Evolutionary conservation across 2,888 invertebrate species (phyloP).

Genomic region (Agonum fuliginosum): DNA sequence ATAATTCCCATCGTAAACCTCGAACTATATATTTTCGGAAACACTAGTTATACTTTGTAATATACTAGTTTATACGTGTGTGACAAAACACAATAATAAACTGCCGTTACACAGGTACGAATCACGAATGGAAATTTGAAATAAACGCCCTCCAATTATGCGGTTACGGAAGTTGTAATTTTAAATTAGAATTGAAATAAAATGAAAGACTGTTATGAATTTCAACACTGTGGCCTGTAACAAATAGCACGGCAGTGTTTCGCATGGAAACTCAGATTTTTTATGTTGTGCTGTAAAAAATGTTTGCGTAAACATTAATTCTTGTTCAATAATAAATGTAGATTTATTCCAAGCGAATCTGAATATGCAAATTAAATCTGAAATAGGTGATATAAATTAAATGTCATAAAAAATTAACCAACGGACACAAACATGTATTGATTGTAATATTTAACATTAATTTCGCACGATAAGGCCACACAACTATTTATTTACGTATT

Average conservation of each 20-base stretch:
- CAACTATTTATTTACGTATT: too few species aligned
- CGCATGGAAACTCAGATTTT: background rate
- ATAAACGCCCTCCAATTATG: slow-evolving; percentile 32
- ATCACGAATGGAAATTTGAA: slow-evolving; percentile 10
- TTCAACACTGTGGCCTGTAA: slow-evolving; percentile 11
- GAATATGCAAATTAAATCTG: slow-evolving; percentile 6
- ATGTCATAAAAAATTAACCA: too few species aligned
- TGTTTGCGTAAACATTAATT: slow-evolving; percentile 13
- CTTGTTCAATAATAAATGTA: slow-evolving; percentile 8
- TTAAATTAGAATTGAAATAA: slow-evolving; percentile 27
- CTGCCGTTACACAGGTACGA: background rate
- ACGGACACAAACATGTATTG: too few species aligned
- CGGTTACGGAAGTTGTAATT: slow-evolving; percentile 38
- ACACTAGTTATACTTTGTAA: too few species aligned
- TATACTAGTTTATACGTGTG: too few species aligned
- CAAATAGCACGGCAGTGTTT: background rate
- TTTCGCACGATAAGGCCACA: too few species aligned
- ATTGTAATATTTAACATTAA: too few species aligned
- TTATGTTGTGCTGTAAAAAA: slow-evolving; percentile 21
- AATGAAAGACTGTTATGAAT: slow-evolving; percentile 16
- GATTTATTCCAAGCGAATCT: slow-evolving; percentile 2
- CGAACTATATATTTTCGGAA: too few species aligned
- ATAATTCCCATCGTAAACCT: too few species aligned
- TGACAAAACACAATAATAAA: slow-evolving; percentile 28
- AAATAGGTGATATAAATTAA: too few species aligned